These are phyloP conservation scores for Lepidurus arcticus DNA, from an alignment of 1,140 invertebrate genomes.

Conservation along the genomic window DNA sequence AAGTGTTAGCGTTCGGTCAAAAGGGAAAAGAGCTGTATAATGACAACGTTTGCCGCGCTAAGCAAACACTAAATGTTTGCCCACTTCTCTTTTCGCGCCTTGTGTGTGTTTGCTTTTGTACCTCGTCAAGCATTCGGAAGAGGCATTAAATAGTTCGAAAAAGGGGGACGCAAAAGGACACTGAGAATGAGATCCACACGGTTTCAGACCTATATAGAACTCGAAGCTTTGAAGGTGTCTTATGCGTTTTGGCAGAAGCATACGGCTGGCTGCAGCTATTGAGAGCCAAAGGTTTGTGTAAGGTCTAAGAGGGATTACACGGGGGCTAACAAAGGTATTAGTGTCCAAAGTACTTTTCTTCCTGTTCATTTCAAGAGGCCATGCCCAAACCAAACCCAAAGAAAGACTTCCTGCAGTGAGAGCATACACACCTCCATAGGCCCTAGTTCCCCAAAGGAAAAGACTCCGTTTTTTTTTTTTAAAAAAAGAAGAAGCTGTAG, in stretches of 20 bases:
- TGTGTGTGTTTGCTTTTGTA: neutral
- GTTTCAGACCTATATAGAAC: neutral
- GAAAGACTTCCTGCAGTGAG: constrained; percentile 17
- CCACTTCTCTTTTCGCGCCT: constrained; percentile 14
- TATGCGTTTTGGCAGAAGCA: too few species aligned
- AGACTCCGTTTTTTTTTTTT: too few species aligned
- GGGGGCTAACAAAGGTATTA: constrained; percentile 19
- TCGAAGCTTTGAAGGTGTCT: too few species aligned
- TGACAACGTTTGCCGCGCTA: neutral
- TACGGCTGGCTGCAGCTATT: neutral
- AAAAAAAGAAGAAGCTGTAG: neutral
- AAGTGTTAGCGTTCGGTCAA: neutral
- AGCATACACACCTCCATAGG: neutral
- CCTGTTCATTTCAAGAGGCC: constrained; percentile 4
- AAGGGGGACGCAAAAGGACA: neutral
- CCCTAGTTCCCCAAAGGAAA: neutral
- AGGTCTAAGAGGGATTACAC: constrained; percentile 17
- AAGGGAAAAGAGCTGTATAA: neutral
- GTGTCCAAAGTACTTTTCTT: constrained; percentile 15
- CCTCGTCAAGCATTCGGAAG: neutral
- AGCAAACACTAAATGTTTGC: constrained; percentile 6
- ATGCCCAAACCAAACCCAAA: constrained; percentile 21
- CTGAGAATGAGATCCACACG: neutral
- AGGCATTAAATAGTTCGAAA: constrained; percentile 11
- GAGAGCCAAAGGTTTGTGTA: constrained; percentile 7